These are phyloP conservation scores for Apodemus agrarius DNA, from an alignment of 2,797 vertebrate species.

Conservation along the genomic window DNA sequence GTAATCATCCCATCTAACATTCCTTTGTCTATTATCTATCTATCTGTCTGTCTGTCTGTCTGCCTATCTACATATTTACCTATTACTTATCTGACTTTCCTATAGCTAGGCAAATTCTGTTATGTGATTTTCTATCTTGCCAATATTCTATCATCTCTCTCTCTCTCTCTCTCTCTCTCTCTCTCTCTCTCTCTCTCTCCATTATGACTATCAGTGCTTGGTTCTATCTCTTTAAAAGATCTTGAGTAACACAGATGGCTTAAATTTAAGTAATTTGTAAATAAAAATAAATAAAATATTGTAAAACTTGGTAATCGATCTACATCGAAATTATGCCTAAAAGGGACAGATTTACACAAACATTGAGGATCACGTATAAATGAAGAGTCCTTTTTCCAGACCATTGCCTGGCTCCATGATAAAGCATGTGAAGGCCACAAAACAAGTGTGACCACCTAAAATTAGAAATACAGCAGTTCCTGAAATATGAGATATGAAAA, in stretches of 20 bases:
- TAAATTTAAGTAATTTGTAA: neutral
- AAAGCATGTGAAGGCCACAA: neutral
- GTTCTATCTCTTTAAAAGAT: neutral
- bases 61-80: neutral
- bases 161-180: neutral
- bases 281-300: no score
- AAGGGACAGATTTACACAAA: neutral
- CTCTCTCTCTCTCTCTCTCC: neutral
- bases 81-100: neutral
- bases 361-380: neutral
- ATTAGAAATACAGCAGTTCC: neutral
- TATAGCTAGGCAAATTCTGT: neutral
- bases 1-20: neutral
- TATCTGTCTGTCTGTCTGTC: no score
- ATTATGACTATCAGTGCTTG: neutral
- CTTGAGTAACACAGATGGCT: neutral
- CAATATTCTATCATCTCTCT: no score
- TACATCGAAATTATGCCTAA: neutral
- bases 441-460: neutral
- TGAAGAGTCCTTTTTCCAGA: rapidly evolving
- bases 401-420: neutral
- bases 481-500: neutral
- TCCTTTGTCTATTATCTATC: neutral
- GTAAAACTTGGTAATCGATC: neutral
- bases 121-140: neutral